Base-by-base conservation (phyloP, 2,888 invertebrate genomes). In the Seira ritae region DNA sequence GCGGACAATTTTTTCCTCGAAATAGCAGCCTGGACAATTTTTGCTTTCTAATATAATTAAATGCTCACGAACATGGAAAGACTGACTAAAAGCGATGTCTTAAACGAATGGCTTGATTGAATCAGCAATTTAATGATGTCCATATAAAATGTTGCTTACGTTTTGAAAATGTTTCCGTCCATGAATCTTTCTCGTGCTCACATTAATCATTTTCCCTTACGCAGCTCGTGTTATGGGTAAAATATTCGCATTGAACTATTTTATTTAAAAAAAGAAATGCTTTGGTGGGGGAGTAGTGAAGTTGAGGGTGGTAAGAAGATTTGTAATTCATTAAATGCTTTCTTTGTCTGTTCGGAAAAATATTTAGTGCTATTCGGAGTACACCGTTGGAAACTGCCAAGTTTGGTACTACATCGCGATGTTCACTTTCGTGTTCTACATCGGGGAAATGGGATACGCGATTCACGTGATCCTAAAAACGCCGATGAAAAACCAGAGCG, bases 301-400 rank as follows among this genome's bases (percentile, higher is more conserved):
- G n/a, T n/a, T n/a, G n/a, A n/a, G n/a, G n/a, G n/a, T n/a, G n/a
- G n/a, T n/a, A n/a, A n/a, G n/a, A n/a, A n/a, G n/a, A n/a, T n/a
- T n/a, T n/a, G n/a, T n/a, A n/a, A n/a, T n/a, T n/a, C n/a, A n/a
- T n/a, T n/a, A n/a, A n/a, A 42, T 42, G 42, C 42, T n/a, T n/a
- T n/a, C 42, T 42, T 60, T n/a, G 60, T 60, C 15, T 60, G 42
- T 42, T 42, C n/a, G 10, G n/a, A 10, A 17, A 24, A 74, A 19
- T 55, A 80, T 80, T 24, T 78, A 87, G 87, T 81, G 81, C 42
- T 85, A 85, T 69, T 84, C 80, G 46, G 83, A 87, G 70, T 87
- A 85, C 70, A 85, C 87, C 15, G 84, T 85, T 22, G 87, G 87
- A 65, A 85, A 87, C 83, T 87, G 87, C 71, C 85, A 87, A 77